These are phyloP conservation scores for Uropsilus gracilis DNA, from an alignment of 2,113 vertebrate species.

Conservation along the genomic window DNA sequence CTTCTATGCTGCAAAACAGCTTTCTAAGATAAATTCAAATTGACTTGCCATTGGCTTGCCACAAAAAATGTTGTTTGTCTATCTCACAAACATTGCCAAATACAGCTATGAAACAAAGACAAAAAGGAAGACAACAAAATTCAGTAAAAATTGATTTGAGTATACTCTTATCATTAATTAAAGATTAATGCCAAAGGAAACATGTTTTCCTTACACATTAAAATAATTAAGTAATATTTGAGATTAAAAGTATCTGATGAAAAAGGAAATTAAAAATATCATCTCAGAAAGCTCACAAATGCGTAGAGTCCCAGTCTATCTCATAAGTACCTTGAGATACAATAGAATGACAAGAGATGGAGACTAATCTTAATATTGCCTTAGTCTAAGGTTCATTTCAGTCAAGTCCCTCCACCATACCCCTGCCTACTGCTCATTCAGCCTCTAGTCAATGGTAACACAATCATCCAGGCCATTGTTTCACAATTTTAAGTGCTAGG, in stretches of 20 bases:
- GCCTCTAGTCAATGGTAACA: not conserved
- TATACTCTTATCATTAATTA: not conserved
- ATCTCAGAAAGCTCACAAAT: not conserved
- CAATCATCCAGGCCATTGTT: not conserved
- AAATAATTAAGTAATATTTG: not conserved
- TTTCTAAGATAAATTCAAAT: slow-evolving; percentile 69
- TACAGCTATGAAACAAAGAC: not conserved
- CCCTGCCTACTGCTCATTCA: not conserved
- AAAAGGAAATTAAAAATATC: slow-evolving; percentile 29
- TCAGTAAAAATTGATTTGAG: not conserved
- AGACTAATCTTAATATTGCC: not conserved
- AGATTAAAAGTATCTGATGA: not conserved
- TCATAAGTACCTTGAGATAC: not conserved
- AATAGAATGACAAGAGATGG: not conserved
- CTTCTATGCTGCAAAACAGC: slow-evolving; percentile 43
- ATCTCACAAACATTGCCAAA: slow-evolving; percentile 45
- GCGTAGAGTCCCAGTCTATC: not conserved
- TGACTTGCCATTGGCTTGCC: slow-evolving; percentile 41
- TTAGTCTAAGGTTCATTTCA: not conserved
- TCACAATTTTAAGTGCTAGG: not conserved
- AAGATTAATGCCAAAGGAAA: not conserved
- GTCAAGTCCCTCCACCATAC: no score
- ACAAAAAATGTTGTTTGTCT: slow-evolving; percentile 38
- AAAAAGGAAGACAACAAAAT: not conserved
- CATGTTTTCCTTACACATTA: not conserved